Base-by-base conservation (phyloP, 2,113 vertebrate species). In the Speoplatyrhinus poulsoni region DNA sequence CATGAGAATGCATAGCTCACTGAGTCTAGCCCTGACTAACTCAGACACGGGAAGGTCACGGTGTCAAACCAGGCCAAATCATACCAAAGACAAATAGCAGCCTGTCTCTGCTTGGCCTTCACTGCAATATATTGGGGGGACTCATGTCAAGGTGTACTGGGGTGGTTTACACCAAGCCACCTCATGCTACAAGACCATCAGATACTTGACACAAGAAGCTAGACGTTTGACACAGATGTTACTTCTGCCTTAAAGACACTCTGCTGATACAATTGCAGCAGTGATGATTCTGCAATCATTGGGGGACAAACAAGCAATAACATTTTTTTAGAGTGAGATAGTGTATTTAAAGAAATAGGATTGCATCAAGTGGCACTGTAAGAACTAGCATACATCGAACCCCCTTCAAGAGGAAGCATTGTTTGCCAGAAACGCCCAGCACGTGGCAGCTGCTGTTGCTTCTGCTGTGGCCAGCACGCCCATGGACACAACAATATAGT, bases 401-500 rank as follows among this genome's bases (percentile, higher is more conserved):
- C 9, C 2, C 73, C 73, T 62, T 41, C 36, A 86, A 89, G 19
- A 79, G 76, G 78, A 82, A 62, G 49, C 61, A 76, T 79, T 85
- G 83, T 80, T 71, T 12, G 2, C 9, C 7, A 2, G 8, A 15
- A 66, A 80, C 75, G 62, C 67, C 72, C 65, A 41, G 55, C 17
- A 60, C 76, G 62, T 57, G 46, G 52, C 71, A 62, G 72, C 60
- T 76, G 68, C 69, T 65, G 56, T 70, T 70, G 66, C 54, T 12
- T 70, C 60, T 76, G 68, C 69, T 65, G 53, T 70, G 72, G 64
- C 54, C 15, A 0, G 47, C 19, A 60, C 58, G 77, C 72, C 72
- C 78, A 70, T 71, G 62, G 68, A 61, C 60, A 56, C 48, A 60
- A 81, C 75, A 81, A 77, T 62, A 65, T 75, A 70, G 60, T 79